Evolutionary conservation across 2,888 invertebrate genomes (phyloP).

Genomic region (Panopea generosa): DNA sequence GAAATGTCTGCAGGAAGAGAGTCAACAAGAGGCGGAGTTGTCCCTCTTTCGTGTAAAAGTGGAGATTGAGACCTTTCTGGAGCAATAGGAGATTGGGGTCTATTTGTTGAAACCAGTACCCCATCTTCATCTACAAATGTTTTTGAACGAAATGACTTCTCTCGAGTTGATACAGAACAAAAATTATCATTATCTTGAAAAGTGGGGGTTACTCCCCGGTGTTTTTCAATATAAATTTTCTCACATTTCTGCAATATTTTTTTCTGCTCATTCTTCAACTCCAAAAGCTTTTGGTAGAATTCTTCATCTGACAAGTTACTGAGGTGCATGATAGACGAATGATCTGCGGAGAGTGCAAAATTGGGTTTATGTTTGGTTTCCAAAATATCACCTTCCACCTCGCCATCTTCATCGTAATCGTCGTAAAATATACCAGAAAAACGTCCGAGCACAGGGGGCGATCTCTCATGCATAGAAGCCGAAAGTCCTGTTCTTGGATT

Average conservation of each 20-base stretch:
- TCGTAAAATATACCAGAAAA: constrained; percentile 60
- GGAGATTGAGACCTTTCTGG: constrained; percentile 36
- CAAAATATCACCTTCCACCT: constrained; percentile 41
- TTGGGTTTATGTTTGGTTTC: constrained; percentile 52
- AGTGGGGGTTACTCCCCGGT: constrained; percentile 54
- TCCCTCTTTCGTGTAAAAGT: constrained; percentile 14
- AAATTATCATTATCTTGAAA: constrained; percentile 29
- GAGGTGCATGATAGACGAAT: constrained; percentile 61
- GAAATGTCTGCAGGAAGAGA: constrained; percentile 9
- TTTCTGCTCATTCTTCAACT: constrained; percentile 82
- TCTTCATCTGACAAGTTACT: constrained; percentile 78
- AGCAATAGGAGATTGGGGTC: constrained; percentile 17
- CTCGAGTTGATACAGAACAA: constrained; percentile 16
- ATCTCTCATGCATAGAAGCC: constrained; percentile 71
- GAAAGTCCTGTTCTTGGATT: constrained; percentile 78
- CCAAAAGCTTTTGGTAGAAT: constrained; percentile 80
- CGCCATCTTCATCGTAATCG: constrained; percentile 54
- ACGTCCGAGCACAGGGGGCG: constrained; percentile 49
- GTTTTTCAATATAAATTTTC: constrained; percentile 79
- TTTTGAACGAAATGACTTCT: constrained; percentile 30
- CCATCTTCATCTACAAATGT: constrained; percentile 55
- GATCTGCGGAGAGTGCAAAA: constrained; percentile 33
- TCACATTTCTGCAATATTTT: constrained; percentile 82
- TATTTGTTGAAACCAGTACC: constrained; percentile 29
- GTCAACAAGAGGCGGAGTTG: constrained; percentile 9